Evolutionary conservation across 2,888 invertebrate genomes (phyloP).

Genomic region (Scaptomyza parva): DNA sequence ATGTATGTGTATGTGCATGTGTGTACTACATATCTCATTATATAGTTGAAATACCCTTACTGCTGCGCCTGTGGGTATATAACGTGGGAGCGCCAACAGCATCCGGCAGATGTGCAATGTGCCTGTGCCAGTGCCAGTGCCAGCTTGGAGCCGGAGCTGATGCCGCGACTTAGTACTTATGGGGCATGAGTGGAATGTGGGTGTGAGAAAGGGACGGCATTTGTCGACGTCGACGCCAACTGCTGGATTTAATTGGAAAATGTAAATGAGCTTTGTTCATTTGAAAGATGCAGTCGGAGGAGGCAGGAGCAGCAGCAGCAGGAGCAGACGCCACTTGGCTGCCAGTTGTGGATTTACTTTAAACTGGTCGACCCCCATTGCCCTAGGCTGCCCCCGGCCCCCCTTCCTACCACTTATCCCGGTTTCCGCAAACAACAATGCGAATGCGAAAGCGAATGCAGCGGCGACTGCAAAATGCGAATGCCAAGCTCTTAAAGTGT

Average conservation of each 20-base stretch:
- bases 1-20: not conserved
- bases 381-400: not conserved
- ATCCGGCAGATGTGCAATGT: conserved; percentile 67
- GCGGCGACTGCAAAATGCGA: conserved; percentile 21
- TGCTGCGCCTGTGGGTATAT: conserved; percentile 9
- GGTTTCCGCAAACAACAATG: conserved; percentile 26
- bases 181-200: not conserved
- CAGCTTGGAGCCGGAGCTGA: conserved; percentile 40
- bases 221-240: conserved; percentile 18
- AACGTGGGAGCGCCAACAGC: conserved; percentile 52
- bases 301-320: conserved; percentile 40
- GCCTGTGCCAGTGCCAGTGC: too few relatives aligned
- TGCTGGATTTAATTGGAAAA: conserved; percentile 83
- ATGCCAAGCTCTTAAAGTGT: conserved; percentile 66
- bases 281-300: conserved; percentile 62
- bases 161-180: not conserved
- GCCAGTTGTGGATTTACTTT: conserved; percentile 64
- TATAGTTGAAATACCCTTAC: conserved; percentile 43
- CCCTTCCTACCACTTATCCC: not conserved
- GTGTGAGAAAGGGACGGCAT: not conserved
- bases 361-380: conserved; percentile 34
- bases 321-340: conserved; percentile 62
- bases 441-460: conserved; percentile 17
- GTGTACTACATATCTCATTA: conserved; percentile 41
- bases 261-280: conserved; percentile 83